Evolutionary conservation across 2,888 invertebrate species (phyloP).

Genomic region (Cantharis rufa): DNA sequence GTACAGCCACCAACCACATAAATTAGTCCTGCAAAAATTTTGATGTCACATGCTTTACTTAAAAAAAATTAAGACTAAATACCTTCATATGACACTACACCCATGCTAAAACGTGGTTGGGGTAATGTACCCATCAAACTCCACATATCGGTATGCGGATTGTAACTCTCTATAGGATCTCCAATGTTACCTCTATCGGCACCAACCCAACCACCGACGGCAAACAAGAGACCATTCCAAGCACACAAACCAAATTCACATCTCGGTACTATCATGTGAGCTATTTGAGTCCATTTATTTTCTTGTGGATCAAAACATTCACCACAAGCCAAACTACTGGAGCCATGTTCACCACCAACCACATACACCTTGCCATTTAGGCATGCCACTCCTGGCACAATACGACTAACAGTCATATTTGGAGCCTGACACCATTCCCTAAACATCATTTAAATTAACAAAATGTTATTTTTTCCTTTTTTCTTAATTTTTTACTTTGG

Average conservation of each 20-base stretch:
- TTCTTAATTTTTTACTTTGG: too few species aligned
- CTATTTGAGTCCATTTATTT: constrained; percentile 49
- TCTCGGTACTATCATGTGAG: constrained; percentile 79
- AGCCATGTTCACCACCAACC: constrained; percentile 89
- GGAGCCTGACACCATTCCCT: constrained; percentile 82
- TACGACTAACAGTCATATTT: constrained; percentile 82
- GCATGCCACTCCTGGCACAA: constrained; percentile 82
- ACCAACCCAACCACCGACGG: constrained; percentile 93
- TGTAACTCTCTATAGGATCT: constrained; percentile 84
- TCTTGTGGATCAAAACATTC: constrained; percentile 75
- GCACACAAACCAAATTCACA: constrained; percentile 90
- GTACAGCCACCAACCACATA: constrained; percentile 92
- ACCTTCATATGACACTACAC: constrained; percentile 81
- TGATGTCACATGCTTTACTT: not conserved
- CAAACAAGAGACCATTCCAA: constrained; percentile 80
- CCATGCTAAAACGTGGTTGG: constrained; percentile 89
- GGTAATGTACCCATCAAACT: constrained; percentile 76
- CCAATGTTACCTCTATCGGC: constrained; percentile 90
- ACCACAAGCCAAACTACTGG: constrained; percentile 85
- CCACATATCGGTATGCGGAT: constrained; percentile 81
- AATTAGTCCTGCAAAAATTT: constrained; percentile 67
- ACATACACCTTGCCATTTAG: constrained; percentile 86
- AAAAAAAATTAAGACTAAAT: constrained; percentile 4
- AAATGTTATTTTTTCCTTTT: too few species aligned
- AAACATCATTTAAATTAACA: not conserved